Evolutionary conservation across 2,888 invertebrate species (phyloP).

Genomic region (Sesamia inferens): DNA sequence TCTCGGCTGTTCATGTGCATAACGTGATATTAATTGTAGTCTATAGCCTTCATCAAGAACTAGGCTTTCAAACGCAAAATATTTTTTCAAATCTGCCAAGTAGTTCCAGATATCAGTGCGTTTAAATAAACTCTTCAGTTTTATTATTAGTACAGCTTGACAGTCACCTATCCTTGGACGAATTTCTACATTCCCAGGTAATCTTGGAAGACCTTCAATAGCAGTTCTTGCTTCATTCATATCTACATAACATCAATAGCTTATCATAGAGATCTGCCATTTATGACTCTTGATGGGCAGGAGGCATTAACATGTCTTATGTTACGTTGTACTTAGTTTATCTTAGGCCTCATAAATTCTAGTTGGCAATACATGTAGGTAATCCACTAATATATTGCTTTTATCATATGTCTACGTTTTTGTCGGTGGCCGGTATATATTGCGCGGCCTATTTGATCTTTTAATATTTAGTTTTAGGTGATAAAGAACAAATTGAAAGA

Average conservation of each 20-base stretch:
- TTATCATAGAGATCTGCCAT: constrained; percentile 58
- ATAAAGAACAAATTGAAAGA: neutral
- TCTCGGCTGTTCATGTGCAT: too few species aligned
- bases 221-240: constrained; percentile 19
- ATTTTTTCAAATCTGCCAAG: too few species aligned
- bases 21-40: too few species aligned
- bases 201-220: constrained; percentile 45
- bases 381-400: constrained; percentile 46
- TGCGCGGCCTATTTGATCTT: constrained; percentile 27
- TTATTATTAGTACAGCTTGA: neutral
- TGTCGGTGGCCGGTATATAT: constrained; percentile 2
- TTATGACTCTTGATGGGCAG: constrained; percentile 57
- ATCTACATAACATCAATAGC: constrained; percentile 46
- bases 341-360: constrained; percentile 50
- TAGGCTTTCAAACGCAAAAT: too few species aligned
- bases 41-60: too few species aligned
- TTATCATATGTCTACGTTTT: constrained; percentile 33
- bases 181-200: neutral
- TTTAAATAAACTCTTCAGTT: too few species aligned
- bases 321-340: constrained; percentile 25
- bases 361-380: constrained; percentile 42
- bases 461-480: neutral
- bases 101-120: too few species aligned
- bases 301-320: constrained; percentile 67
- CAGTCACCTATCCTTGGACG: neutral